Conservation (phyloP, 2,797 vertebrate genomes). For the Lepus townsendii region DNA sequence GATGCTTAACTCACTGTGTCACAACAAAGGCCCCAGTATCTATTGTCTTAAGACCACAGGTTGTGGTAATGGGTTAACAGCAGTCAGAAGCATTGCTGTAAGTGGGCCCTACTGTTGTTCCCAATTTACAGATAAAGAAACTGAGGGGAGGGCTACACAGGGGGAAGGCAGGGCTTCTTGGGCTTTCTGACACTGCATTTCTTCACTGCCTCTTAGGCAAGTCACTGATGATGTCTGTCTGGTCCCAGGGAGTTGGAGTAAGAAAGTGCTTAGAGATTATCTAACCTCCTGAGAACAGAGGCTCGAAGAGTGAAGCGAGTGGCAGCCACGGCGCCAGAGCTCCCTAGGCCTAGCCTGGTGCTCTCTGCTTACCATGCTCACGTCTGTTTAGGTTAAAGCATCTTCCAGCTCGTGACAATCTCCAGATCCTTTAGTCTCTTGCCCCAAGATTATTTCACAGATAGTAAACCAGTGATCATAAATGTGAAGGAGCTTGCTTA, state of each 20-base stretch:
- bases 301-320: accelerated
- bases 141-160: neutral
- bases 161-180: neutral
- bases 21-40: no score
- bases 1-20: no score
- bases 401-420: neutral
- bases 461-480: neutral
- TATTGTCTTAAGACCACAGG: neutral
- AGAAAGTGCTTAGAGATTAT: neutral
- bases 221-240: neutral
- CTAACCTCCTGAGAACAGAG: neutral
- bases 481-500: neutral
- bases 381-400: neutral
- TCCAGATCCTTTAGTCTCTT: neutral
- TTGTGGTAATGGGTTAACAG: neutral
- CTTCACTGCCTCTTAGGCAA: neutral
- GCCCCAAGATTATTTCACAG: neutral
- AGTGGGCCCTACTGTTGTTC: neutral
- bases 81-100: neutral
- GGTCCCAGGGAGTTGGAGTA: neutral
- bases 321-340: neutral
- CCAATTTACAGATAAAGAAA: neutral
- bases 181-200: neutral
- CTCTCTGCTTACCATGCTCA: neutral
- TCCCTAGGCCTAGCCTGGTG: neutral